Evolutionary conservation across 2,797 vertebrate species (phyloP), one percentile per base, ranked within the genome.

Genomic region (Coreius guichenoti): DNA sequence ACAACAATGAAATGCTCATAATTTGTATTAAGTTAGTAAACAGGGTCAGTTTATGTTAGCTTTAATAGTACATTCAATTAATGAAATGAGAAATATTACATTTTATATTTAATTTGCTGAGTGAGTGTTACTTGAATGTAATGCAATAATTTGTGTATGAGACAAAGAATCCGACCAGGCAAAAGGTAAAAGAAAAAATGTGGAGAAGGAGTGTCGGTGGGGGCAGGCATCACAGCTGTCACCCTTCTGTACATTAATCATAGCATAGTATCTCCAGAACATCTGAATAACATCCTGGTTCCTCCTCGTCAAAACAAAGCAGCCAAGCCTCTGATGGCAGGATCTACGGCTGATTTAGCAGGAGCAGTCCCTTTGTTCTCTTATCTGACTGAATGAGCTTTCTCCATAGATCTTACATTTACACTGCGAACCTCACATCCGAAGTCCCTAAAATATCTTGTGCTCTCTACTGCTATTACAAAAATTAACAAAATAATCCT

Each of bases 191-290:
- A 23, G 39, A 49, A 31, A 83, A 75, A 75, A 36, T 45, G 16
- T 65, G 16, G 70, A 49, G 43, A 13, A 56, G 13, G 72, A 26
- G 11, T 83, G 17, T 29, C 47, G 3, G n/a, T 70, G 63, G 6
- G 54, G 54, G 54, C 21, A 56, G n/a, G 49, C 43, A 39, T 67
- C 90, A 88, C 90, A 81, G 87, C 89, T 79, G 88, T 86, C 81
- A 87, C 49, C 83, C 39, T 23, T 72, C n/a, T 83, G 29, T 72
- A 68, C 80, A 85, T 82, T 84, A 84, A 90, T 80, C 82, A 80
- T 76, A 33, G 68, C 47, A 86, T 88, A 49, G 84, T 70, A 91
- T 86, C 61, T 83, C n/a, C 33, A 80, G 36, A 54, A 86, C 79
- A 68, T 56, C 33, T 54, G 31, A 86, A 54, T 54, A 87, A 72